phyloP scores from a whole-genome alignment of 2,888 invertebrate genomes.

The Polydrusus tereticollis region DNA sequence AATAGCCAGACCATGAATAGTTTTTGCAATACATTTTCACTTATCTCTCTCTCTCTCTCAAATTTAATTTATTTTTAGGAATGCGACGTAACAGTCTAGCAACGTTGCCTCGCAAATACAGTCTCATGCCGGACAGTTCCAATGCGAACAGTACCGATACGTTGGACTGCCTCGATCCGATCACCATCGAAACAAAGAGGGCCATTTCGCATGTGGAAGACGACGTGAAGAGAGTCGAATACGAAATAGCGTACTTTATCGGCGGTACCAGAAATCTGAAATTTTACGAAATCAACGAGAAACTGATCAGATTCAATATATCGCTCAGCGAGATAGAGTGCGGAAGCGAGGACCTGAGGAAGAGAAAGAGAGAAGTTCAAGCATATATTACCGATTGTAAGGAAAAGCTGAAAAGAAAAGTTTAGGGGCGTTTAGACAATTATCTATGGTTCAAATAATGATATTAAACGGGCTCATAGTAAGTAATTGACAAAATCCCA shows the following conservation, averaged over 20 bases:
- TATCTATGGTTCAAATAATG: too few relatives aligned
- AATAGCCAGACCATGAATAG: too few relatives aligned
- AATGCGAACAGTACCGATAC: slow-evolving; percentile 46
- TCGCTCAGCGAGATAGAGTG: slow-evolving; percentile 50
- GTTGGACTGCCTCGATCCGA: slow-evolving; percentile 49
- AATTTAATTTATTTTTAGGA: slow-evolving; percentile 8
- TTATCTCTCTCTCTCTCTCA: too few relatives aligned
- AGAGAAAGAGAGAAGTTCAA: slow-evolving; percentile 48
- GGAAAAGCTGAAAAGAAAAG: slow-evolving; percentile 47
- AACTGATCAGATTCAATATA: slow-evolving; percentile 51
- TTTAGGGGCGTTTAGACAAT: slow-evolving; percentile 4
- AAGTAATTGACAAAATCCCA: too few relatives aligned
- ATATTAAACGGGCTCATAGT: too few relatives aligned
- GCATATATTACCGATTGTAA: slow-evolving; percentile 52
- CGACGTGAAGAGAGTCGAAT: slow-evolving; percentile 42
- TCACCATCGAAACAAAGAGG: slow-evolving; percentile 44
- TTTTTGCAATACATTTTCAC: too few relatives aligned
- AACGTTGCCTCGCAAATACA: slow-evolving; percentile 26
- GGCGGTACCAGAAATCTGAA: slow-evolving; percentile 48
- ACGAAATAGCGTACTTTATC: slow-evolving; percentile 46
- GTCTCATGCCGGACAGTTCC: slow-evolving; percentile 21
- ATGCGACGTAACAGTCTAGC: slow-evolving; percentile 43
- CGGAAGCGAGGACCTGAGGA: slow-evolving; percentile 49
- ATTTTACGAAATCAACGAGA: slow-evolving; percentile 54
- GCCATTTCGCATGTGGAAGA: slow-evolving; percentile 47